Conservation (phyloP, 2,888 invertebrate species). For the Idaea biselata region DNA sequence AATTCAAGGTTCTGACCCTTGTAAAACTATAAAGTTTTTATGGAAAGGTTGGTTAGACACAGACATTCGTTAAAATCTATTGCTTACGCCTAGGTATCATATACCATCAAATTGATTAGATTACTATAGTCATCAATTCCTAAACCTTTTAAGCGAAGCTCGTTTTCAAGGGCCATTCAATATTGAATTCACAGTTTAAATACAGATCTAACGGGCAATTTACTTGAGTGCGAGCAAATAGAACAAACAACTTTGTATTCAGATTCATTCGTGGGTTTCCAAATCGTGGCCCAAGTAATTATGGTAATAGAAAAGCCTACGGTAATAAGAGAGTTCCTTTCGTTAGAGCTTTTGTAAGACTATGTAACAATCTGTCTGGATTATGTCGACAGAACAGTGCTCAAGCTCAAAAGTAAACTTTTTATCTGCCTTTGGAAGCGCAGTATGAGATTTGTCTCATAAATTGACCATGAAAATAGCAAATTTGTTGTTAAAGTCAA, state of each 20-base stretch:
- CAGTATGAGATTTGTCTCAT: not conserved
- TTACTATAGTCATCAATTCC: not conserved
- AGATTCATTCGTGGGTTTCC: not conserved
- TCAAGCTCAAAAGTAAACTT: not conserved
- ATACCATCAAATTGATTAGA: not conserved
- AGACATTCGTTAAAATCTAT: not conserved
- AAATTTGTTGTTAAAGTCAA: not conserved
- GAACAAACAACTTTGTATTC: not conserved
- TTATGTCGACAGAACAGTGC: not conserved
- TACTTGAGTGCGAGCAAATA: slow-evolving; percentile 8
- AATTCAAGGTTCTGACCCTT: not conserved
- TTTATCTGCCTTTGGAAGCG: not conserved
- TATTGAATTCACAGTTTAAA: slow-evolving; percentile 19
- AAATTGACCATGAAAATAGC: not conserved
- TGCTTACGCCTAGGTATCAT: not conserved
- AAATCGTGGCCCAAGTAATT: not conserved
- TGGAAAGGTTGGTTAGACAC: not conserved
- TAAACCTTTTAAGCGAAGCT: not conserved
- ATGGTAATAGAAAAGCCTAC: not conserved
- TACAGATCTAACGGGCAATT: slow-evolving; percentile 17
- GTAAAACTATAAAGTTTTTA: not conserved
- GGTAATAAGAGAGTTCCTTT: not conserved
- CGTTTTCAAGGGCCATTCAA: slow-evolving; percentile 9
- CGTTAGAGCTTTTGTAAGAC: not conserved
- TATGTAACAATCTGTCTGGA: not conserved